Base-by-base conservation (phyloP, 1,140 invertebrate species). In the Macrobrachium nipponense region DNA sequence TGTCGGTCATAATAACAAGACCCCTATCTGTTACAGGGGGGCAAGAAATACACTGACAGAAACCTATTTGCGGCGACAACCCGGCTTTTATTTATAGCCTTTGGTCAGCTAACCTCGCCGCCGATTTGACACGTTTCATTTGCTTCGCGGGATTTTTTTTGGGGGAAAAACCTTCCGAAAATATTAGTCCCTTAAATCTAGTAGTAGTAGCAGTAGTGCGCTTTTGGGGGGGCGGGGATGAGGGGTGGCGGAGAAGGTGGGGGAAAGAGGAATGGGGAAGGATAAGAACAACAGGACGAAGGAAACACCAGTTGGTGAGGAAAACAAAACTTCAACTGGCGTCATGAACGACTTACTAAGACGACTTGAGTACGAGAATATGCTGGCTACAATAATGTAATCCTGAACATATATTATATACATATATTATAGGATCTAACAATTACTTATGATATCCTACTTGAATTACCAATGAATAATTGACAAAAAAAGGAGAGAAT, bases 31-130 rank as follows among this genome's bases (percentile, higher is more conserved):
- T 87, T 87, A 87, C 87, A 84, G 27, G 66, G 62, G 64, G 81
- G 87, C 77, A 87, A 87, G 87, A 87, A 87, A 87, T 87, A 87
- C 87, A 87, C 76, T 87, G 87, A 87, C 87, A 87, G 87, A 87
- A 87, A 80, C 80, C 87, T 87, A 87, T 87, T 87, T 87, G 81
- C 81, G 80, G 80, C 73, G 87, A 87, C 87, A 87, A 82, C 59
- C 81, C 66, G 61, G 27, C 73, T 61, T 73, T 87, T 87, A 87
- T 87, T 87, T 87, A 87, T 87, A 68, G 81, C 59, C 66, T 73
- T 62, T 84, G 87, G 87, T 87, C 87, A 87, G 87, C 87, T 84
- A 83, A 80, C 80, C 80, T 36, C 75, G 76, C 64, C 73, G 44
- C 64, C 80, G 80, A 87, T 87, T 87, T 82, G 80, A 82, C 86